Evolutionary conservation across 1,140 invertebrate species (phyloP).

Genomic region (Lucilia sericata): DNA sequence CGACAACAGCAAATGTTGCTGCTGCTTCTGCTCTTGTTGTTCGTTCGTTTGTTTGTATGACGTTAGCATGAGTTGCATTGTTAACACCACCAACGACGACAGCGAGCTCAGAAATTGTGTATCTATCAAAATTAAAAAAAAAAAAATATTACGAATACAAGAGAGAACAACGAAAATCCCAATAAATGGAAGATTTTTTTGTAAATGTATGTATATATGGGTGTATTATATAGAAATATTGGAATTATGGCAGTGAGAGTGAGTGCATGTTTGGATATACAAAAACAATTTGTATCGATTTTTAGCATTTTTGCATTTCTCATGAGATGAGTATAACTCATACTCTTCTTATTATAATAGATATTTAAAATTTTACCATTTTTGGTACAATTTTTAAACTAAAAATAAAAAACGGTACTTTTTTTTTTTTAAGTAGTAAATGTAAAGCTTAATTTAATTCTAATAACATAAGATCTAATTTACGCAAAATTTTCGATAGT

Average conservation of each 20-base stretch:
- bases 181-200: no score
- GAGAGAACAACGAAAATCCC: not conserved
- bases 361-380: no score
- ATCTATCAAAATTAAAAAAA: not conserved
- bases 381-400: no score
- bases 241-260: not conserved
- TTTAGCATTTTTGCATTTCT: not conserved
- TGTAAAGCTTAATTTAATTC: no score
- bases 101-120: not conserved
- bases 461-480: no score
- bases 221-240: not conserved
- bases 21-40: not conserved
- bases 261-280: not conserved
- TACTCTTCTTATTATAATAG: not conserved
- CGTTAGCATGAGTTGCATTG: conserved; percentile 19
- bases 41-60: not conserved
- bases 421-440: no score
- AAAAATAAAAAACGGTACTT: no score
- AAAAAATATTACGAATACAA: not conserved
- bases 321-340: not conserved
- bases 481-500: no score
- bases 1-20: not conserved
- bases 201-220: no score
- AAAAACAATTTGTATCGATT: not conserved
- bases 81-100: not conserved